Percentiles rank a stretch among this genome's conserved stretches.
Conservation (phyloP, 2,888 invertebrate genomes). For the Epistrophella euchroma region DNA sequence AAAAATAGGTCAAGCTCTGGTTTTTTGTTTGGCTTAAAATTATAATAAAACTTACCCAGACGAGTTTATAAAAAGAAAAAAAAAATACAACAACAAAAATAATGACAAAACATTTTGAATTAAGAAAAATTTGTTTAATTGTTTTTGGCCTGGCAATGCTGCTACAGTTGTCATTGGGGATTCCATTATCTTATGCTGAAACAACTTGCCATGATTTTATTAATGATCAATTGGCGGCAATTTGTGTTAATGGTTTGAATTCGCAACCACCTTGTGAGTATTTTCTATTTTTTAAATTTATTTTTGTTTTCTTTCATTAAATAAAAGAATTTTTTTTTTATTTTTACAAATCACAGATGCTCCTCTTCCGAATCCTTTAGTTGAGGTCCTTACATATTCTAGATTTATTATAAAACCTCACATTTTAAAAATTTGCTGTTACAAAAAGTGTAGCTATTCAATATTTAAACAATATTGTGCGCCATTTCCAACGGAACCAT, state of each 20-base stretch:
- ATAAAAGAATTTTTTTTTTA: background rate
- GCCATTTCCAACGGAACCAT: background rate
- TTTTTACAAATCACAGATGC: background rate
- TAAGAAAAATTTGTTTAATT: conserved; percentile 8
- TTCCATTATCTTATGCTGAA: background rate
- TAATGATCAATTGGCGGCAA: background rate
- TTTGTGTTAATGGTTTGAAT: conserved; percentile 24
- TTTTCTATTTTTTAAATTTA: background rate
- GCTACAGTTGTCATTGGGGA: conserved; percentile 5
- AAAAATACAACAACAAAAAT: background rate
- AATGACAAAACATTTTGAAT: conserved; percentile 21
- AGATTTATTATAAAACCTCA: background rate
- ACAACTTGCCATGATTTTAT: conserved; percentile 1
- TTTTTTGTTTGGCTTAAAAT: background rate
- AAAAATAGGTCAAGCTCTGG: conserved; percentile 27
- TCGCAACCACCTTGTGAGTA: background rate
- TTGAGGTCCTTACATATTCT: background rate
- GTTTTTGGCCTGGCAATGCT: conserved; percentile 26
- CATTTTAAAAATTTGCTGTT: background rate
- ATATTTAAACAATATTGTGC: background rate
- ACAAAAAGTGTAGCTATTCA: background rate
- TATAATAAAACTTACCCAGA: too few species aligned
- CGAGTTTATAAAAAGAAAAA: background rate
- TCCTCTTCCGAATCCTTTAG: background rate
- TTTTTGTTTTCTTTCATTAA: background rate